These are phyloP conservation scores for Labeo rohita DNA, from an alignment of 2,113 vertebrate genomes.

Conservation along the genomic window DNA sequence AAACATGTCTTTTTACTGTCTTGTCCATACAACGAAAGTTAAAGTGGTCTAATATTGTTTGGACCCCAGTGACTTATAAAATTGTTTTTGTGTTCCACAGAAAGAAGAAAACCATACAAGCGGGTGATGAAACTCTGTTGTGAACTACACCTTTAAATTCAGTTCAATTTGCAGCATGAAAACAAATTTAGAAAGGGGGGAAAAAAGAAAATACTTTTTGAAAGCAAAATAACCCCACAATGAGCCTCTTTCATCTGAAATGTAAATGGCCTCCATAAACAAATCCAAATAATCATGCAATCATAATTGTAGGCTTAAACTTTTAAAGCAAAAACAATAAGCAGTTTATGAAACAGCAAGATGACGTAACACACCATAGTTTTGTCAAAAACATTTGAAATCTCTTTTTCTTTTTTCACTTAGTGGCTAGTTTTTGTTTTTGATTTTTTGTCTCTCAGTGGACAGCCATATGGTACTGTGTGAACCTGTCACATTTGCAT, in stretches of 20 bases:
- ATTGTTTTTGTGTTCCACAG: no score
- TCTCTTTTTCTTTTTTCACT: not conserved
- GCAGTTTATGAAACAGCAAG: not conserved
- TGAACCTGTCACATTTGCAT: constrained; percentile 41
- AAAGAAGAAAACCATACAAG: no score
- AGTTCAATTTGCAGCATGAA: not conserved
- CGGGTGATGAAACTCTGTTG: not conserved
- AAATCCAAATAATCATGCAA: not conserved
- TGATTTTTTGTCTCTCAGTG: constrained; percentile 49
- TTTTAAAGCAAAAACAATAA: not conserved
- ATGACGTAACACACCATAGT: not conserved
- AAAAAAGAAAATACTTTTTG: not conserved
- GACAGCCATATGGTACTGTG: constrained; percentile 52
- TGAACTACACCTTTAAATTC: not conserved
- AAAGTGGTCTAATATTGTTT: not conserved
- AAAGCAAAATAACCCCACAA: not conserved
- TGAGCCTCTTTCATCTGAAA: not conserved
- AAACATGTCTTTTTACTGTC: no score
- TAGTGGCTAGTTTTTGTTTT: constrained; percentile 37
- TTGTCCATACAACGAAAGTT: not conserved
- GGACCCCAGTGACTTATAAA: no score
- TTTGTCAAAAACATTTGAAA: not conserved
- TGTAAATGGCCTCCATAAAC: not conserved
- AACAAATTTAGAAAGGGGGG: not conserved
- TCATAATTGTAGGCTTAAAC: not conserved